These are phyloP conservation scores for Trachythela sp. DNA, from an alignment of 64 coral and sea anemone genomes.

Conservation along the genomic window DNA sequence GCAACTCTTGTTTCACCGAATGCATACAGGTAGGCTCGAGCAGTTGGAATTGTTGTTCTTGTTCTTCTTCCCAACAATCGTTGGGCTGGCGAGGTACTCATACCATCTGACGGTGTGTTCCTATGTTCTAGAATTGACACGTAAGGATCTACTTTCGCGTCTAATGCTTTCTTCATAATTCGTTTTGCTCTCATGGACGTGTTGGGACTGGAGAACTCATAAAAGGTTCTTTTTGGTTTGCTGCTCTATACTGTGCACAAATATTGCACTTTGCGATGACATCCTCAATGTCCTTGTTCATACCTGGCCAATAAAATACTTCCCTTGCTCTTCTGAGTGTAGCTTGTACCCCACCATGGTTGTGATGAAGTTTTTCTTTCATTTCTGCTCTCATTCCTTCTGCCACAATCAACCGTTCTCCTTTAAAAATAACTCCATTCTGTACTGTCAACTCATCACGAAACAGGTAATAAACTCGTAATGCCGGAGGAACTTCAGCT, in stretches of 20 bases:
- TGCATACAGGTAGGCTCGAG: neutral
- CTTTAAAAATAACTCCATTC: conserved; percentile 42
- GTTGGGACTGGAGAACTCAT: conserved; percentile 23
- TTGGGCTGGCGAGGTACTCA: conserved; percentile 14
- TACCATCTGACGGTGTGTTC: conserved; percentile 24
- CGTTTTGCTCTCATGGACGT: conserved; percentile 18
- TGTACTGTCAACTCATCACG: conserved; percentile 33
- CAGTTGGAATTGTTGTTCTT: conserved; percentile 4
- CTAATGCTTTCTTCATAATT: neutral
- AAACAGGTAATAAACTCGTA: conserved; percentile 19
- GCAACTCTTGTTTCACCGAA: neutral
- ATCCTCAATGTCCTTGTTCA: conserved; percentile 32
- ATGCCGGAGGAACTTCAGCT: conserved; percentile 10
- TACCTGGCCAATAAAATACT: conserved; percentile 43
- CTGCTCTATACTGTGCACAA: too few species aligned
- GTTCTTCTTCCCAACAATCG: conserved; percentile 37
- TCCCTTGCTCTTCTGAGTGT: too few species aligned
- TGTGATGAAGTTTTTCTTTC: neutral
- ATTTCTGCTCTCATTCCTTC: conserved; percentile 13
- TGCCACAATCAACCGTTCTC: too few species aligned
- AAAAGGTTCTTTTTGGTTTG: conserved; percentile 22
- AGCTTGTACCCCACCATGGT: too few species aligned
- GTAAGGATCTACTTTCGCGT: neutral
- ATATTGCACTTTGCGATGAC: conserved; percentile 3
- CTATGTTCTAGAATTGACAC: neutral